A percentile compares a stretch with the other conserved stretches of the same genome.
Conservation (phyloP, 2,888 invertebrate genomes). For the Rutpela maculata region DNA sequence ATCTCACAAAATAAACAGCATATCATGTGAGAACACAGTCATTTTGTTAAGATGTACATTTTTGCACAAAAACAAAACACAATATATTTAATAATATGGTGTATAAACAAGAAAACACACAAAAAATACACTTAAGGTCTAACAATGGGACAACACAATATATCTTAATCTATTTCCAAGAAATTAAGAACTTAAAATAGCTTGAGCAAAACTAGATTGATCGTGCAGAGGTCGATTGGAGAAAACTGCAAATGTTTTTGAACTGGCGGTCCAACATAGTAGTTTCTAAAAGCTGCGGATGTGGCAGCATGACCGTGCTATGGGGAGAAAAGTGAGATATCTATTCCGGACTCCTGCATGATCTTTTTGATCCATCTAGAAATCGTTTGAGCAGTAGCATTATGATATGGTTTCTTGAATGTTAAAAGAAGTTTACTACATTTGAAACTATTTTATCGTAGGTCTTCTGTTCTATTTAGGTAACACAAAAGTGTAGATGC, state of each 20-base stretch:
- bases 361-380: constrained; percentile 3
- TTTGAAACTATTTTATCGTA: neutral
- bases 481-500: constrained; percentile 19
- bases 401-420: constrained; percentile 24
- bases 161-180: too few relatives aligned
- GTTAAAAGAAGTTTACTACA: neutral
- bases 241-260: neutral
- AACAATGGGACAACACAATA: too few relatives aligned
- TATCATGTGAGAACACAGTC: too few relatives aligned
- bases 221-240: neutral
- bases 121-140: too few relatives aligned
- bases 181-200: too few relatives aligned
- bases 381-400: neutral
- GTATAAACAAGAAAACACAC: too few relatives aligned
- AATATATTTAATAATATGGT: too few relatives aligned
- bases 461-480: constrained; percentile 2
- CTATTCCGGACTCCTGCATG: neutral
- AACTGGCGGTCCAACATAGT: neutral
- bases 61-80: too few relatives aligned
- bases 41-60: too few relatives aligned
- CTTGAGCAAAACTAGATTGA: too few relatives aligned
- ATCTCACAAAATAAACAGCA: too few relatives aligned
- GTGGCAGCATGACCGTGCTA: constrained; percentile 5
- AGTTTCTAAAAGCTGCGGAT: neutral
- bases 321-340: neutral